Base-by-base conservation (phyloP, 2,797 vertebrate species). In the Pipistrellus pipistrellus region DNA sequence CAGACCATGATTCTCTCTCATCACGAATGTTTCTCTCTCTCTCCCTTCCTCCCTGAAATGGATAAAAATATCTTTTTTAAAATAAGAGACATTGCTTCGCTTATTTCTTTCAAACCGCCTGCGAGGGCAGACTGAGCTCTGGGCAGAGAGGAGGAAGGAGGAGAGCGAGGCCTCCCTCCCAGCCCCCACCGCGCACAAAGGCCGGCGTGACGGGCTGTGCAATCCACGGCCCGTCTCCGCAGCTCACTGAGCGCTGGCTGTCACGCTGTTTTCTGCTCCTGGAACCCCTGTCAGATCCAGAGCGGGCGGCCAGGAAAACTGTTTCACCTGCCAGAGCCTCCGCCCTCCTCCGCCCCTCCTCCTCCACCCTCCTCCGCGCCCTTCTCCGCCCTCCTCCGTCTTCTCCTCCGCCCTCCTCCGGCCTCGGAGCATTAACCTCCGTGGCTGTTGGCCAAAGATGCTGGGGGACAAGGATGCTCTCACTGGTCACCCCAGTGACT, bases 271-370 rank as follows among this genome's bases (percentile, higher is more conserved):
- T 96, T 92, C 88, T n/a, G 46, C 0, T 32, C 75, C 68, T 90
- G 92, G 73, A 97, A 95, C 96, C 89, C 90, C 94, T 85, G 80
- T 96, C 95, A 97, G 90, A 57, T 77, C 82, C 85, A 35, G 78
- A 89, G 96, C 88, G 73, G 92, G 75, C 95, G 89, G 92, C 92
- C 93, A 91, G 85, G 77, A 89, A 93, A 91, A 53, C 32, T 55
- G 53, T 87, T 95, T 91, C 90, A 68, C 88, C 59, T 46, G 68
- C 59, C 41, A 71, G 76, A 72, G 81, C 69, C 46, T 85, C 85
- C 25, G 82, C 83, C 25, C 30, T 55, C 73, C 87, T 96, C 75
- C 69, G 85, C 81, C n/a, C n/a, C 84, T 77, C 89, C 89, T 90
- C 38, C 38, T 41, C 38, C 38, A 6, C 38, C 38, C 6, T 41